Conservation (phyloP, 2,797 vertebrate species). For the Myotis myotis region DNA sequence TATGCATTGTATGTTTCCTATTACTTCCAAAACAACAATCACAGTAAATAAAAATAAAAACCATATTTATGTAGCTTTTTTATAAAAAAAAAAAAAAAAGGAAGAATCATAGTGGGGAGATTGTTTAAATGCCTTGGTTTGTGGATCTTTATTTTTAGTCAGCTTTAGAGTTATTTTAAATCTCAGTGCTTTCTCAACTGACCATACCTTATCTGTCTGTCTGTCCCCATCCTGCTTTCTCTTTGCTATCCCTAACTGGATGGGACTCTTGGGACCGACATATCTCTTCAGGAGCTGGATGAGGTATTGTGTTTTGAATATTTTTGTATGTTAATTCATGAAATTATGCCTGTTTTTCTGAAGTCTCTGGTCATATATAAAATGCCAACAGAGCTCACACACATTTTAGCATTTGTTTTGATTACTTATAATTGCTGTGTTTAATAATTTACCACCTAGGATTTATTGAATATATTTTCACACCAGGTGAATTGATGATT, state of each 20-base stretch:
- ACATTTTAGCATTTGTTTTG: background rate
- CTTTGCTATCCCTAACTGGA: conserved; percentile 86
- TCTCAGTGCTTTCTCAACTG: conserved; percentile 81
- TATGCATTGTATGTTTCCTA: background rate
- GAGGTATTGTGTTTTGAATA: conserved; percentile 90
- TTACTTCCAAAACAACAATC: conserved; percentile 38
- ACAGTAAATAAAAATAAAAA: conserved; percentile 59
- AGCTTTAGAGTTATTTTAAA: conserved; percentile 28
- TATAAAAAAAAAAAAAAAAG: background rate
- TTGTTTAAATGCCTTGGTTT: conserved; percentile 58
- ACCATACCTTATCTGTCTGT: conserved; percentile 81
- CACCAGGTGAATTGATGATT: background rate
- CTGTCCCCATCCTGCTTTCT: conserved; percentile 81
- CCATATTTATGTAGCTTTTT: conserved; percentile 34
- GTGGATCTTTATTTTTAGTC: conserved; percentile 50
- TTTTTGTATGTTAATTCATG: conserved; percentile 60
- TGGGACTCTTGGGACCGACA: conserved; percentile 89
- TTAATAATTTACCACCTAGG: background rate
- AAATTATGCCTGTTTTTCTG: background rate
- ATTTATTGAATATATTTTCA: background rate
- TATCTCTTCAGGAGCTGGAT: conserved; percentile 96
- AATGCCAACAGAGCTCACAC: background rate
- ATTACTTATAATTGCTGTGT: background rate
- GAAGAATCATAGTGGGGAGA: background rate
- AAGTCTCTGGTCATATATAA: background rate